Evolutionary conservation across 2,888 invertebrate species (phyloP).

Genomic region (Philhelius pedissequus): DNA sequence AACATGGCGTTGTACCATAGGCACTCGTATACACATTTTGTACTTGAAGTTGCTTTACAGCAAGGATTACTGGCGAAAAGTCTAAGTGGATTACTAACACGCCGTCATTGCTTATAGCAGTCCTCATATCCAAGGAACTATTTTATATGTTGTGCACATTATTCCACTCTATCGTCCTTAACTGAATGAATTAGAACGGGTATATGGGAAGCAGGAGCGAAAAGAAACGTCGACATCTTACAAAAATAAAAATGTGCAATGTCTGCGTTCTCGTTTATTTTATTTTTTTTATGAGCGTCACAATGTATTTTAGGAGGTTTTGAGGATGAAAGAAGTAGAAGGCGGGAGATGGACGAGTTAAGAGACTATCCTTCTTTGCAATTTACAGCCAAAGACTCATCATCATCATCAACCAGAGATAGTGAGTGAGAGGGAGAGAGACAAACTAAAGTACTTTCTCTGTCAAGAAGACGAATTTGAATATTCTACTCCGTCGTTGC

Average conservation of each 20-base stretch:
- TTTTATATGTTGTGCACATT: not conserved
- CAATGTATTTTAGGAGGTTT: not conserved
- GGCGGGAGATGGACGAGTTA: too few relatives aligned
- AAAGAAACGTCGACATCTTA: not conserved
- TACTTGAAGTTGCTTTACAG: slow-evolving; percentile 14
- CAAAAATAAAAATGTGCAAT: slow-evolving; percentile 43
- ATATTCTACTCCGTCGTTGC: not conserved
- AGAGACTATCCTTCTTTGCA: not conserved
- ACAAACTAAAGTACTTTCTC: not conserved
- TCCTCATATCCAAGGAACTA: not conserved
- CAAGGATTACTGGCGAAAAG: slow-evolving; percentile 49
- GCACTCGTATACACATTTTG: slow-evolving; percentile 30
- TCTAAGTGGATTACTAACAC: slow-evolving; percentile 52
- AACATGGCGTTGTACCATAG: not conserved
- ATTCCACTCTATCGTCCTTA: slow-evolving; percentile 19
- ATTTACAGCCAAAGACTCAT: not conserved
- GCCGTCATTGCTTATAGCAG: not conserved
- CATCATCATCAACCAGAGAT: too few relatives aligned
- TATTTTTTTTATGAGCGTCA: not conserved
- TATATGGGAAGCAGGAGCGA: not conserved
- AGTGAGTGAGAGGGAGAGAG: not conserved
- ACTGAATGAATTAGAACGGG: not conserved
- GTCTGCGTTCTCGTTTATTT: slow-evolving; percentile 26
- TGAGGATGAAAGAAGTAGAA: not conserved
- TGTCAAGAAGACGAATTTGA: slow-evolving; percentile 30